Evolutionary conservation across 2,113 vertebrate species (phyloP).

Genomic region (Cottus gobio): DNA sequence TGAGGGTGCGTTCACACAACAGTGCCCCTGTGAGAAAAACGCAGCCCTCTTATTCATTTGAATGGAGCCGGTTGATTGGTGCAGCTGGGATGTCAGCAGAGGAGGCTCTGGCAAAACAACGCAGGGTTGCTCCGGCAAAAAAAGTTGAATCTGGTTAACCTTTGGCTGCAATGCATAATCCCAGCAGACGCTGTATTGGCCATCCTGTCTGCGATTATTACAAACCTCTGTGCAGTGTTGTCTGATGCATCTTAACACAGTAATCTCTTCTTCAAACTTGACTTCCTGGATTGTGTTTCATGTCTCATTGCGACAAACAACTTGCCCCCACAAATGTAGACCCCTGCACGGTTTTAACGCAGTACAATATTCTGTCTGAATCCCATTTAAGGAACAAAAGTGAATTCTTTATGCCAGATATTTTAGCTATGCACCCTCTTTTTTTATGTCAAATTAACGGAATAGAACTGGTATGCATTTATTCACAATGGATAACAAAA

Average conservation of each 20-base stretch:
- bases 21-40: not conserved
- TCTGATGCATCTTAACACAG: too few species aligned
- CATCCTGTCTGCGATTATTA: not conserved
- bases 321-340: not conserved
- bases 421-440: not conserved
- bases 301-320: not conserved
- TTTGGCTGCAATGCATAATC: not conserved
- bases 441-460: not conserved
- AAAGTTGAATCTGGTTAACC: not conserved
- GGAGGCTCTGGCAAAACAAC: not conserved
- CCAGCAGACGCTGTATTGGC: not conserved
- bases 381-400: not conserved
- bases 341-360: not conserved
- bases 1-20: not conserved
- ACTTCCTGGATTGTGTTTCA: not conserved
- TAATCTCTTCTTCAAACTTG: too few species aligned
- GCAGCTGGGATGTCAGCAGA: not conserved
- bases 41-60: not conserved
- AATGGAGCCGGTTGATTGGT: not conserved
- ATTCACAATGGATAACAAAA: not conserved
- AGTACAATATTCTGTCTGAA: not conserved
- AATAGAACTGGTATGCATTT: not conserved
- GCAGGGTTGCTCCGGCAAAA: not conserved
- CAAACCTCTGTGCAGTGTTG: not conserved
- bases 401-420: not conserved